A percentile compares a stretch with the other conserved stretches of the same genome.
Evolutionary conservation across 92 coral and sea anemone species (phyloP).

Genomic region (Porites evermanni): DNA sequence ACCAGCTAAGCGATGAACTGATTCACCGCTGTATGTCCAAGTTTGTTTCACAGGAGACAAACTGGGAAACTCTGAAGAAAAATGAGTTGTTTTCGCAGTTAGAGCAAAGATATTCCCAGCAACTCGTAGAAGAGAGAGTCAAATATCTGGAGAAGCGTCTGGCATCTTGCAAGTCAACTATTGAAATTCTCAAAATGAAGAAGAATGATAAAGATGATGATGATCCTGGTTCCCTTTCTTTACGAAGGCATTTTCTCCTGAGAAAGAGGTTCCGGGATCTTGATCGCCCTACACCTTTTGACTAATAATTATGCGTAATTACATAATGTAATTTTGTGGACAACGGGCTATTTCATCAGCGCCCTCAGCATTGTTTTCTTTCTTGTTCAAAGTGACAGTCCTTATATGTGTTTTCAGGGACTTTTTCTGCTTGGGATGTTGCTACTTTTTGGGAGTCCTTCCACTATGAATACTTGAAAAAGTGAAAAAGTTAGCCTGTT

Average conservation of each 20-base stretch:
- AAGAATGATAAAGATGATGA: slow-evolving; percentile 33
- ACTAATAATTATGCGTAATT: not conserved
- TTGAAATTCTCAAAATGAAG: slow-evolving; percentile 37
- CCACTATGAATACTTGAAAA: too few species aligned
- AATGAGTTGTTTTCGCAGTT: slow-evolving; percentile 34
- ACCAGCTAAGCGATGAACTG: slow-evolving; percentile 34
- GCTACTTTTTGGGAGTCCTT: too few species aligned
- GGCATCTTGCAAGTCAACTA: slow-evolving; percentile 30
- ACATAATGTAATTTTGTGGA: not conserved
- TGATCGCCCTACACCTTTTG: slow-evolving; percentile 22
- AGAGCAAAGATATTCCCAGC: slow-evolving; percentile 41
- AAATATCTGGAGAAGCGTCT: slow-evolving; percentile 35
- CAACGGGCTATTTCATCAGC: not conserved
- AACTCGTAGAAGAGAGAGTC: slow-evolving; percentile 40
- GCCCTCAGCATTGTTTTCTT: not conserved
- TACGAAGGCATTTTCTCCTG: slow-evolving; percentile 41
- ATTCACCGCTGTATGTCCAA: slow-evolving; percentile 46
- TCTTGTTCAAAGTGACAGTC: not conserved
- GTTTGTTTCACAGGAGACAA: slow-evolving; percentile 36
- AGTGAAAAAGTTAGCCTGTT: too few species aligned
- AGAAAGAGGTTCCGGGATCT: slow-evolving; percentile 39
- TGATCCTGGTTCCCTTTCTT: slow-evolving; percentile 21
- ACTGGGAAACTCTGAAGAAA: slow-evolving; percentile 41
- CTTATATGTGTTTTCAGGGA: too few species aligned
- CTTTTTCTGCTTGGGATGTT: too few species aligned